Evolutionary conservation across 2,797 vertebrate genomes (phyloP).

Genomic region (Myioborus miniatus): DNA sequence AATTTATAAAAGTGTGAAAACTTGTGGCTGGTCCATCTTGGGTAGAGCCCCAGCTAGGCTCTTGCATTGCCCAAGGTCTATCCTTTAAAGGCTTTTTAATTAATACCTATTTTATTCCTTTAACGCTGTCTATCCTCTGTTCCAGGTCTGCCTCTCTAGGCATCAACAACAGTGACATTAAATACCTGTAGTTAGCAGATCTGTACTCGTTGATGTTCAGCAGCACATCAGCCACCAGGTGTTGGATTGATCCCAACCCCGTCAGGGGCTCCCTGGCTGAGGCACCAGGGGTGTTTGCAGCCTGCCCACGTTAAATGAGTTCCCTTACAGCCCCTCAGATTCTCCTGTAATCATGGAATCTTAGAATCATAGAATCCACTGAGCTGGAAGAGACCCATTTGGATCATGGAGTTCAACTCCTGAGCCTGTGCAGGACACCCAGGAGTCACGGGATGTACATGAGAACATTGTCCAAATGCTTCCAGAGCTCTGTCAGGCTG

Average conservation of each 20-base stretch:
- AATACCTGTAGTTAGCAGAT: not conserved
- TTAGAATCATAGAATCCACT: too few species aligned
- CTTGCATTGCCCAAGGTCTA: not conserved
- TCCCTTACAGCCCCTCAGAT: too few species aligned
- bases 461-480: too few species aligned
- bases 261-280: not conserved
- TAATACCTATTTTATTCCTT: not conserved
- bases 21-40: not conserved
- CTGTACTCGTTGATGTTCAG: not conserved
- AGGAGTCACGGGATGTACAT: too few species aligned
- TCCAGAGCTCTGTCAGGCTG: too few species aligned
- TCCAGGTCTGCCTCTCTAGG: not conserved
- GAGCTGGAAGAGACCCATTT: too few species aligned
- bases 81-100: not conserved
- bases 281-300: not conserved
- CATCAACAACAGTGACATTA: not conserved
- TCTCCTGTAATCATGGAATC: too few species aligned
- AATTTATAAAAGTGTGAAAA: not conserved
- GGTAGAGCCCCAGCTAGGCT: not conserved
- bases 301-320: not conserved
- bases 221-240: accelerated
- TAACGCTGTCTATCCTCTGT: not conserved
- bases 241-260: not conserved
- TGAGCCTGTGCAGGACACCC: too few species aligned
- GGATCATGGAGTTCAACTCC: too few species aligned